Evolutionary conservation across 2,797 vertebrate species (phyloP), one percentile per base, ranked within the genome.

Genomic region (Epinephelus malabaricus): DNA sequence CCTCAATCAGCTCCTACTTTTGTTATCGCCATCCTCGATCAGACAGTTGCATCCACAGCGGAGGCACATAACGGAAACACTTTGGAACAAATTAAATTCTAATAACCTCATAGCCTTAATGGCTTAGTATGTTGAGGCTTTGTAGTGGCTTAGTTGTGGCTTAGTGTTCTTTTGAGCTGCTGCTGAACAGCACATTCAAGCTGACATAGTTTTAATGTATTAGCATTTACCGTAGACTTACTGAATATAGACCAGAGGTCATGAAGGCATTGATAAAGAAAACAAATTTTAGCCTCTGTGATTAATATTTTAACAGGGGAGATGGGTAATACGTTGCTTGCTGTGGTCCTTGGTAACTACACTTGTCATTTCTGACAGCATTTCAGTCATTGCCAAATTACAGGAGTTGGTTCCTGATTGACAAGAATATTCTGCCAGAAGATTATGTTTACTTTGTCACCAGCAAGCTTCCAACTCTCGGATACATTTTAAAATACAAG

Each of bases 31-130:
- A 46, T 47, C 65, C 47, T 67, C 46, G 61, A 73, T 86, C 61
- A 58, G 61, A 53, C 34, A 38, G 49, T 78, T 78, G 53, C 15
- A 74, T 67, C 47, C 17, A 61, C 21, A 74, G 53, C 1, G 3
- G 21, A 50, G 45, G 25, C 12, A 55, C 67, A 69, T 60, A 55
- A n/a, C 47, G 80, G 58, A 73, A 81, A 72, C 21, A 73, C 60
- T 77, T 34, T 21, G 53, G 27, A 79, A 34, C 46, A 63, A 81
- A 84, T 78, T 50, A 30, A 69, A 75, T 50, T 73, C 7, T 73
- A 62, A 81, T 65, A 34, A 55, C 38, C 50, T 66, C 50, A 38
- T 27, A 46, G 38, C 18, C 12, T 14, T 21, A 45, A 70, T 73
- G 49, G 34, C 49, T 73, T 51, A 12, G 25, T 71, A 45, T 69